A percentile compares a stretch with the other conserved stretches of the same genome.
Conservation (phyloP, 2,113 vertebrate genomes). For the Odocoileus virginianus region DNA sequence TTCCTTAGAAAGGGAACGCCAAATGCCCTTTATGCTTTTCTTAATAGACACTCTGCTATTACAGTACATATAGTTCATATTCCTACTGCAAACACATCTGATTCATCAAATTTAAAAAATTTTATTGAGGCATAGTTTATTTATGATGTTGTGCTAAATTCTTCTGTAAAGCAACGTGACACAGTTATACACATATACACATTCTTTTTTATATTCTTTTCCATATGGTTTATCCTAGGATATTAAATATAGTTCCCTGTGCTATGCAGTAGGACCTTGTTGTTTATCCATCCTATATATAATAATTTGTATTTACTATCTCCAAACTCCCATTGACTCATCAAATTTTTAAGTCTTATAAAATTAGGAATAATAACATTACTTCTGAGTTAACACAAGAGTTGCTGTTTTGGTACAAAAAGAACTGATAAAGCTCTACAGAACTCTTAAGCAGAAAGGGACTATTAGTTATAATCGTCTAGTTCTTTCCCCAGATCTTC, state of each 20-base stretch:
- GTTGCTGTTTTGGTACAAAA: neutral
- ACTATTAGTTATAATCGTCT: neutral
- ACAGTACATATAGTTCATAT: neutral
- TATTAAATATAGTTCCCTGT: neutral
- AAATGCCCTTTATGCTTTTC: neutral
- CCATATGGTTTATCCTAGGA: neutral
- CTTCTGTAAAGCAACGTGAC: neutral
- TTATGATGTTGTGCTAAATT: neutral
- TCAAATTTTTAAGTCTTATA: neutral
- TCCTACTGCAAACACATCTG: neutral
- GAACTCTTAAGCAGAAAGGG: neutral
- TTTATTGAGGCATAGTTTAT: neutral
- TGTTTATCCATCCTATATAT: neutral
- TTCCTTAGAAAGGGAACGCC: neutral
- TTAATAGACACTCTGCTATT: neutral
- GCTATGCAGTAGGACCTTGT: neutral
- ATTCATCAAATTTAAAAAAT: neutral
- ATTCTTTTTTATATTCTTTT: neutral
- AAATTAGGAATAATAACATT: neutral
- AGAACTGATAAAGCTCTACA: neutral
- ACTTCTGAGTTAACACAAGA: neutral
- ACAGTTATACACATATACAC: neutral
- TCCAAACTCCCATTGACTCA: neutral
- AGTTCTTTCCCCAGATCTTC: neutral
- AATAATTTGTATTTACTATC: neutral